A percentile compares a stretch with the other conserved stretches of the same genome.
Conservation (phyloP, 2,888 invertebrate genomes). For the Rotaria sp. region DNA sequence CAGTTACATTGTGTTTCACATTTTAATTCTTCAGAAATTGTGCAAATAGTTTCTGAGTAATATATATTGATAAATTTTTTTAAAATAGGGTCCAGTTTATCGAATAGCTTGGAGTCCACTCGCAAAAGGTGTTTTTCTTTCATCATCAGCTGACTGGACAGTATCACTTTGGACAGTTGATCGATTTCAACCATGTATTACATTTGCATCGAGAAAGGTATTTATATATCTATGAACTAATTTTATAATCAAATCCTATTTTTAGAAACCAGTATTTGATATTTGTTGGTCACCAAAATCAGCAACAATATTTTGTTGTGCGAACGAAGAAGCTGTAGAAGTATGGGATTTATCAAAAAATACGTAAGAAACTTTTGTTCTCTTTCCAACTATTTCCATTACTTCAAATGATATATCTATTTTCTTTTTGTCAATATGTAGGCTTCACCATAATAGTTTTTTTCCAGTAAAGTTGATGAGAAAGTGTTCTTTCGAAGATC, state of each 20-base stretch:
- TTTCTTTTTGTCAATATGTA: too few species aligned
- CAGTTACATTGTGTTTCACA: too few species aligned
- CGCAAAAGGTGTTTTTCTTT: conserved; percentile 52
- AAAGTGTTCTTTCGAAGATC: too few species aligned
- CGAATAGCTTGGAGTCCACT: conserved; percentile 54
- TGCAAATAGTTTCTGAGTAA: too few species aligned
- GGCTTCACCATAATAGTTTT: too few species aligned
- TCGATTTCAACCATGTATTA: conserved; percentile 32
- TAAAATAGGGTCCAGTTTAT: conserved; percentile 50
- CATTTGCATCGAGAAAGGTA: conserved; percentile 33
- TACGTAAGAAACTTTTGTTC: conserved; percentile 27
- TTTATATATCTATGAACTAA: neutral
- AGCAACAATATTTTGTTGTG: conserved; percentile 40
- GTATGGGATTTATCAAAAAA: conserved; percentile 38
- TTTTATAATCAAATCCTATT: neutral
- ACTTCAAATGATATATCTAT: neutral
- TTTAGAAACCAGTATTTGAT: conserved; percentile 34
- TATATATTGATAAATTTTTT: neutral
- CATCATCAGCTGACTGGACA: conserved; percentile 55
- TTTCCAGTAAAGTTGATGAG: too few species aligned
- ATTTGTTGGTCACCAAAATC: conserved; percentile 40
- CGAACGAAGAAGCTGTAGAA: conserved; percentile 38
- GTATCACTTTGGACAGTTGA: conserved; percentile 44
- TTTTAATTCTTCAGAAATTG: too few species aligned
- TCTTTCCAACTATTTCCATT: too few species aligned